Base-by-base conservation (phyloP, 2,797 vertebrate species). In the Danio tinwini region DNA sequence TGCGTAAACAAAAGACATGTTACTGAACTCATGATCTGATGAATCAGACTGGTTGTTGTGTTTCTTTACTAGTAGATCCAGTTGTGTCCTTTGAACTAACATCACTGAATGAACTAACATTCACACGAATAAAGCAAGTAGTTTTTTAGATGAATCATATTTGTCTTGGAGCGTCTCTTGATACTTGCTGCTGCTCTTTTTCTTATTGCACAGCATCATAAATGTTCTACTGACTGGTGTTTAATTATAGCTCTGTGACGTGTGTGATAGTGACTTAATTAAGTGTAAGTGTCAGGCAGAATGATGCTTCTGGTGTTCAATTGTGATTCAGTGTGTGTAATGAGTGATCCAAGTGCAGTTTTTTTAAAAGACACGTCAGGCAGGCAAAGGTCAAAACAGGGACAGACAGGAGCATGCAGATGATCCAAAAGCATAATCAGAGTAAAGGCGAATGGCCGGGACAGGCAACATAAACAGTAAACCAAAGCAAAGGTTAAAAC, bases 181-280 rank as follows among this genome's bases (percentile, higher is more conserved):
- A 29, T 29, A 29, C 29, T 29, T 29, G 29, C 29, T 29, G 29
- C 19, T 6, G 10, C 55, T 58, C 7, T 19, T 21, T 58, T 58
- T 19, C 29, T 58, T 58, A 58, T 59, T 3, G 29, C 29, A 29
- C 21, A 29, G 56, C 14, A 29, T 59, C 56, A 59, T 19, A 37
- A 29, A 21, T 6, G 21, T 37, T 59, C 56, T 59, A 59, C 13
- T 59, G 56, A 37, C 12, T 29, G 29, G 29, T 29, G 29, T 45
- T 45, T 65, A 45, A 65, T 65, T 65, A 64, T 16, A 65, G 40
- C 7, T 13, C 10, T 49, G 8, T 39, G 10, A 45, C 12, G 14
- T 19, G 21, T 50, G 44, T 37, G 45, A 6, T 7, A 42, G 5
- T 45, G 7, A 75, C 73, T 76, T 86, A 81, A 83, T 81, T 73